Percentiles rank a stretch among this genome's conserved stretches.
These are phyloP conservation scores for Thaumatotibia leucotreta DNA, from an alignment of 1,140 invertebrate species.

Conservation along the genomic window DNA sequence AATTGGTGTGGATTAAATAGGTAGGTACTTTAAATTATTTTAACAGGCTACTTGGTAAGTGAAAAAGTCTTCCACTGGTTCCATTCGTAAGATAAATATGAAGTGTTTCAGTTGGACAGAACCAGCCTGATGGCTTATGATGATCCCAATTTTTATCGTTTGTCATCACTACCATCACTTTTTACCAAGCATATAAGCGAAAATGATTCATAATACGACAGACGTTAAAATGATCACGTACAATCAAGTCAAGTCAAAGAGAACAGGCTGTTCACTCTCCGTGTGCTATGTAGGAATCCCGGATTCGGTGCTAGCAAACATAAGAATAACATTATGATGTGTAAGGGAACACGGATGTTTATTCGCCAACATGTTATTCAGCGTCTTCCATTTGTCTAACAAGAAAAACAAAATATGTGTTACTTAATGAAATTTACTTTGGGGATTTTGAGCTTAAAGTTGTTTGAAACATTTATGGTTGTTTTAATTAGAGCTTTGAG, in stretches of 20 bases:
- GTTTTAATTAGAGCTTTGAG: not conserved
- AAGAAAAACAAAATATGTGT: slow-evolving; percentile 22
- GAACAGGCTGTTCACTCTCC: not conserved
- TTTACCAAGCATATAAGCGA: too few species aligned
- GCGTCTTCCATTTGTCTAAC: slow-evolving; percentile 28
- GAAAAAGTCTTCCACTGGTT: too few species aligned
- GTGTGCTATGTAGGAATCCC: not conserved
- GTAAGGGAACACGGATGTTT: slow-evolving; percentile 50
- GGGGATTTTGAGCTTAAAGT: not conserved
- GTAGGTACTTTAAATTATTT: too few species aligned
- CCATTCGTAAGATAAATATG: too few species aligned
- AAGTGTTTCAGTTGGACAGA: too few species aligned
- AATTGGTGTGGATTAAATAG: too few species aligned
- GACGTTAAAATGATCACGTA: too few species aligned
- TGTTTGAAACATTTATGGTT: not conserved
- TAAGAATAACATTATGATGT: slow-evolving; percentile 50
- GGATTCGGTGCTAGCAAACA: slow-evolving; percentile 33
- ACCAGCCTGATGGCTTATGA: too few species aligned
- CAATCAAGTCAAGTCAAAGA: not conserved
- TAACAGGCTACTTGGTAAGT: too few species aligned
- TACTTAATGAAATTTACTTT: slow-evolving; percentile 17
- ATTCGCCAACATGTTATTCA: slow-evolving; percentile 44
- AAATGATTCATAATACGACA: too few species aligned
- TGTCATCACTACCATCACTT: too few species aligned
- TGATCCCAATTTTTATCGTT: too few species aligned